Evolutionary conservation across 2,113 vertebrate genomes (phyloP).

Genomic region (Dunckerocampus dactyliophorus): DNA sequence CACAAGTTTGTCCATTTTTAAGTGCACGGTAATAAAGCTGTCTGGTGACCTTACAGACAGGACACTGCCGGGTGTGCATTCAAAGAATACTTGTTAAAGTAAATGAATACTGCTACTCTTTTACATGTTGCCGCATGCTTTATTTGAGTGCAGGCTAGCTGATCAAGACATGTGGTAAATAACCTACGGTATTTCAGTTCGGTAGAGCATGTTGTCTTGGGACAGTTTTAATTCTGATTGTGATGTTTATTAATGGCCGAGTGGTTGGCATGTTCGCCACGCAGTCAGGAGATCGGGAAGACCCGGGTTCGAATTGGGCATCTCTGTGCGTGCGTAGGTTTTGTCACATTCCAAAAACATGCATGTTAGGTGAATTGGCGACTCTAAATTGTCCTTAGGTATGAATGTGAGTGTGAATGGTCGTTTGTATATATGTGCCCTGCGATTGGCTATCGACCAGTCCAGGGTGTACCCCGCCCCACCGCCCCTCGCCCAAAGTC

Average conservation of each 20-base stretch:
- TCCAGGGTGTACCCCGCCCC: not conserved
- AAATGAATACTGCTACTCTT: not conserved
- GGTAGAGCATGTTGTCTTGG: slow-evolving; percentile 8
- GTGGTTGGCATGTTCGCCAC: too few relatives aligned
- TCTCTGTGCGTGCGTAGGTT: too few relatives aligned
- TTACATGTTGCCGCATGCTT: not conserved
- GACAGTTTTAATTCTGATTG: not conserved
- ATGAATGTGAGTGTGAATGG: too few relatives aligned
- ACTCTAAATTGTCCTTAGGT: too few relatives aligned
- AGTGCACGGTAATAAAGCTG: slow-evolving; percentile 19
- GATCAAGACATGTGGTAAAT: not conserved
- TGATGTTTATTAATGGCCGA: not conserved
- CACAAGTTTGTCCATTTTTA: slow-evolving; percentile 30
- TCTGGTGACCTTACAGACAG: slow-evolving; percentile 23
- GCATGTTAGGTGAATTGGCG: too few relatives aligned
- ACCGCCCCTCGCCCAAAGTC: not conserved
- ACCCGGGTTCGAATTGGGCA: too few relatives aligned
- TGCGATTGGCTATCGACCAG: too few relatives aligned
- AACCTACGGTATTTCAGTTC: slow-evolving; percentile 6
- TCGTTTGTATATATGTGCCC: too few relatives aligned
- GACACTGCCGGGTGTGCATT: slow-evolving; percentile 19
- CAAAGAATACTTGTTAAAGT: slow-evolving; percentile 10
- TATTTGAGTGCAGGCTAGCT: not conserved
- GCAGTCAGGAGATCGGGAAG: too few relatives aligned
- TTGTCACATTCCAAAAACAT: too few relatives aligned